Conservation (phyloP, 2,888 invertebrate species). For the Chrysina gloriosa region DNA sequence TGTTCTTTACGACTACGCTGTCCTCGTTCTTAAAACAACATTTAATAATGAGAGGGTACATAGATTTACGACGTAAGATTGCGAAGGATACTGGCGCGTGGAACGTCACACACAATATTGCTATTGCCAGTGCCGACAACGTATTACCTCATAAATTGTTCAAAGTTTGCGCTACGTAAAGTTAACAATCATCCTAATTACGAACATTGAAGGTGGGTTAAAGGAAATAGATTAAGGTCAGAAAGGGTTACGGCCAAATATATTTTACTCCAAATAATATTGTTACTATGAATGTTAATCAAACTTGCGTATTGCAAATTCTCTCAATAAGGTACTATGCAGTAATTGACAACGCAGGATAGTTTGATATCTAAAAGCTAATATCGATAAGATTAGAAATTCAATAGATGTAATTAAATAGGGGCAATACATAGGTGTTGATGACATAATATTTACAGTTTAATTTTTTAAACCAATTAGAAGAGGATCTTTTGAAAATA, state of each 20-base stretch:
- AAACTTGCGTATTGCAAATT: no score
- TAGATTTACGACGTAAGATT: constrained; percentile 33
- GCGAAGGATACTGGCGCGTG: constrained; percentile 32
- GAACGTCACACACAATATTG: constrained; percentile 30
- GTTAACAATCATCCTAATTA: constrained; percentile 29
- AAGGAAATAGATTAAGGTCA: background rate
- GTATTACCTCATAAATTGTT: constrained; percentile 26
- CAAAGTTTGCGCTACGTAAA: constrained; percentile 16
- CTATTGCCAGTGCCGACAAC: constrained; percentile 25
- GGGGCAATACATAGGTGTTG: no score
- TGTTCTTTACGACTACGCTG: constrained; percentile 10
- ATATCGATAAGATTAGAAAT: no score
- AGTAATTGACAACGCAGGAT: no score
- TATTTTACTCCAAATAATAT: background rate
- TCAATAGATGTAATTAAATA: no score
- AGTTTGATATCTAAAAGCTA: no score
- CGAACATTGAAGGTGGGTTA: background rate
- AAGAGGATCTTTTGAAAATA: no score
- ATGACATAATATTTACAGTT: no score
- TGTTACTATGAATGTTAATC: background rate
- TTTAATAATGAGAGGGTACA: constrained; percentile 7
- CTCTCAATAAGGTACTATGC: no score
- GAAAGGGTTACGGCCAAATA: background rate
- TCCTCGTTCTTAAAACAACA: constrained; percentile 9
- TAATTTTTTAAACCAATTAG: no score